These are phyloP conservation scores for Gymnobelideus leadbeateri DNA, from an alignment of 2,113 vertebrate species.

Conservation along the genomic window DNA sequence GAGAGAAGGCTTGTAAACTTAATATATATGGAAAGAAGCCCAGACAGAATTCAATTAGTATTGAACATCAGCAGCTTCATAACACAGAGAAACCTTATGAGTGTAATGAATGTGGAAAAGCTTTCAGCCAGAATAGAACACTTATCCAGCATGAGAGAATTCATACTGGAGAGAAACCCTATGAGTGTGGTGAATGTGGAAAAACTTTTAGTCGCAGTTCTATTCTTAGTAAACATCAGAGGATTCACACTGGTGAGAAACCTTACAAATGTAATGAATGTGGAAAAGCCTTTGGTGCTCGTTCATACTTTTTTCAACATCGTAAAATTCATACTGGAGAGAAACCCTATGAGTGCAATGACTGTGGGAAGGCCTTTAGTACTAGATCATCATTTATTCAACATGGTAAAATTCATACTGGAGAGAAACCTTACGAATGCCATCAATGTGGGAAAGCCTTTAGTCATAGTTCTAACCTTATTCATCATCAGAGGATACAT, in stretches of 20 bases:
- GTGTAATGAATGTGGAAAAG: constrained; percentile 86
- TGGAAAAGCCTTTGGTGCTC: constrained; percentile 63
- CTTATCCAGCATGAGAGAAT: constrained; percentile 48
- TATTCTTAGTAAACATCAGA: constrained; percentile 59
- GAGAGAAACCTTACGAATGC: constrained; percentile 65
- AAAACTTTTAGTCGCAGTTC: constrained; percentile 58
- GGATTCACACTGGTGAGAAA: constrained; percentile 63
- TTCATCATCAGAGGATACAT: constrained; percentile 60
- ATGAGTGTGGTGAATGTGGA: constrained; percentile 63
- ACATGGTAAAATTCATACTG: constrained; percentile 66
- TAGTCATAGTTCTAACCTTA: constrained; percentile 57
- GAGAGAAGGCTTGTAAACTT: not conserved
- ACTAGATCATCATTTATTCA: constrained; percentile 44
- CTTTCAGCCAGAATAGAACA: constrained; percentile 86
- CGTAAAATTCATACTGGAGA: constrained; percentile 65
- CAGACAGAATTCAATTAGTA: constrained; percentile 52
- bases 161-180: constrained; percentile 66
- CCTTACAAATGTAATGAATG: constrained; percentile 55
- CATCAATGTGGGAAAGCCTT: constrained; percentile 70
- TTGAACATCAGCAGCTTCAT: constrained; percentile 53
- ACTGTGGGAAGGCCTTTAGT: constrained; percentile 66
- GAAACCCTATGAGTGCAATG: constrained; percentile 62
- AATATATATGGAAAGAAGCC: not conserved
- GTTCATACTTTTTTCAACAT: constrained; percentile 59
- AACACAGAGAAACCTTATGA: constrained; percentile 70